Evolutionary conservation across 2,888 invertebrate species (phyloP).

Genomic region (Ectemnius continuus): DNA sequence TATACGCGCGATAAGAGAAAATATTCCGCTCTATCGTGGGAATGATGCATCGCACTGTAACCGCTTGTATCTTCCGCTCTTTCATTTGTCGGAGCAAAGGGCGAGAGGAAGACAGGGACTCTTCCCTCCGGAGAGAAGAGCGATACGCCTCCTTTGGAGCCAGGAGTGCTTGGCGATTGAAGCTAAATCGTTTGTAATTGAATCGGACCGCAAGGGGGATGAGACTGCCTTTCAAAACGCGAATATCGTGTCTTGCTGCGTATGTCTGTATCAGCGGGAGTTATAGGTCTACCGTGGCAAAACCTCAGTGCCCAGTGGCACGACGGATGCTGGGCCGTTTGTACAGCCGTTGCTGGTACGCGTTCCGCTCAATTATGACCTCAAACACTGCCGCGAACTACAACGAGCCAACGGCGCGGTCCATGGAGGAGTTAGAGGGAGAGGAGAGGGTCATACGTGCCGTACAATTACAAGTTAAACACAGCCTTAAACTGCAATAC

Average conservation of each 20-base stretch:
- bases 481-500: constrained; percentile 12
- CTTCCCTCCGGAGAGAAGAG: not conserved
- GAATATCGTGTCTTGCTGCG: not conserved
- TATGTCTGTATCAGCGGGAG: not conserved
- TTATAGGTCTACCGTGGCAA: not conserved
- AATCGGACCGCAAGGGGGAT: not conserved
- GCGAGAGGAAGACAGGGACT: too few species aligned
- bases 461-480: constrained; percentile 45
- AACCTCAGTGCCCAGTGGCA: constrained; percentile 32
- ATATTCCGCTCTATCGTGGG: constrained; percentile 27
- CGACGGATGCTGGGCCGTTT: constrained; percentile 45
- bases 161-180: not conserved
- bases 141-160: not conserved
- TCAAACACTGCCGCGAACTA: constrained; percentile 42
- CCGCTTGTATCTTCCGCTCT: not conserved
- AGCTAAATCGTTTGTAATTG: constrained; percentile 2
- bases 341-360: constrained; percentile 28
- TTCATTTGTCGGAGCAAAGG: constrained; percentile 1
- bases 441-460: constrained; percentile 13
- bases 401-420: constrained; percentile 20
- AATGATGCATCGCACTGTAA: constrained; percentile 40
- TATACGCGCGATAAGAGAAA: constrained; percentile 36
- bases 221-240: not conserved
- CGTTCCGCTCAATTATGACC: constrained; percentile 46
- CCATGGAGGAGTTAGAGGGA: too few species aligned